These are phyloP conservation scores for Calyptomena viridis DNA, from an alignment of 2,113 vertebrate genomes.

Conservation along the genomic window DNA sequence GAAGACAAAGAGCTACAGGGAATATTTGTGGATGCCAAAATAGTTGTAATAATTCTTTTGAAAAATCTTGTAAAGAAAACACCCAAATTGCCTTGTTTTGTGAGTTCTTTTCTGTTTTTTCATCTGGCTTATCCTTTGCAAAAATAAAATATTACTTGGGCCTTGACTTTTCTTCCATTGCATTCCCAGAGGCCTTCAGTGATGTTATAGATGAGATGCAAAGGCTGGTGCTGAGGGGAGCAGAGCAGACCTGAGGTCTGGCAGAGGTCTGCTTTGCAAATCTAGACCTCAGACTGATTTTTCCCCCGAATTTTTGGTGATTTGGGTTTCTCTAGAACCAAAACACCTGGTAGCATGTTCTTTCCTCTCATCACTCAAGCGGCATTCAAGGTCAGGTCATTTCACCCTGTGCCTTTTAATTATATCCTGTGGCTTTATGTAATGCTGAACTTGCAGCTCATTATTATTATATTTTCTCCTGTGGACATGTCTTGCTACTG, in stretches of 20 bases:
- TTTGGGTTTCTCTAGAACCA: not conserved
- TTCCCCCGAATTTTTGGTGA: not conserved
- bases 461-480: slow-evolving; percentile 37
- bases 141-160: not conserved
- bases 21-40: not conserved
- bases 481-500: slow-evolving; percentile 29
- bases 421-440: slow-evolving; percentile 26
- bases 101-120: not conserved
- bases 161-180: not conserved
- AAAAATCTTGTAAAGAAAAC: not conserved
- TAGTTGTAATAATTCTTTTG: not conserved
- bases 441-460: slow-evolving; percentile 30
- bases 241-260: not conserved
- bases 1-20: not conserved
- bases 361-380: not conserved
- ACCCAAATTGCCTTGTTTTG: not conserved
- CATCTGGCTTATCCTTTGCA: not conserved
- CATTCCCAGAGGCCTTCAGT: not conserved
- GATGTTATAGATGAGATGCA: not conserved
- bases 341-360: not conserved
- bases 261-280: not conserved
- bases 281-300: not conserved
- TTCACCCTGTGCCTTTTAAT: not conserved
- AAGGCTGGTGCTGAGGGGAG: not conserved
- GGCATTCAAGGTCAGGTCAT: not conserved